A percentile compares a stretch with the other conserved stretches of the same genome.
phyloP scores from a whole-genome alignment of 2,888 invertebrate genomes.

The Metellina segmentata region DNA sequence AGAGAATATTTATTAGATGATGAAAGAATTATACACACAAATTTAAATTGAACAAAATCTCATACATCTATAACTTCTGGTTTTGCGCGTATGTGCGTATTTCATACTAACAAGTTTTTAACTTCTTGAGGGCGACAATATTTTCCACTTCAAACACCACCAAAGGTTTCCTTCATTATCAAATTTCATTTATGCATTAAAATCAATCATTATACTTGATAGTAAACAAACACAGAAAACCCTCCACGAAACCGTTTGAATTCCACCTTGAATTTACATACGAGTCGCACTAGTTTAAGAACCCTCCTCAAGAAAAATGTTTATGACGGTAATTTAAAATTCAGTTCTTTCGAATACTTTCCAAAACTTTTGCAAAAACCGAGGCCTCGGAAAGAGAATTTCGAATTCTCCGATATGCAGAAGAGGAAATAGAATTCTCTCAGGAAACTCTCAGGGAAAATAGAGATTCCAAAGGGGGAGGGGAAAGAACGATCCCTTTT shows the following conservation, averaged over 20 bases:
- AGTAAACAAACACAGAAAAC: background rate
- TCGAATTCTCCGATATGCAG: constrained; percentile 56
- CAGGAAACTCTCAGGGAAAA: constrained; percentile 56
- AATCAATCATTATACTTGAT: background rate
- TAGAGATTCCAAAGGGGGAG: constrained; percentile 56
- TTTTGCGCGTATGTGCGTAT: too few species aligned
- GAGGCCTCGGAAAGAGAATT: constrained; percentile 2
- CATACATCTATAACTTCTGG: too few species aligned
- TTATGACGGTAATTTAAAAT: constrained; percentile 49
- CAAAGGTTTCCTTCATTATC: too few species aligned
- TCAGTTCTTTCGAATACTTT: constrained; percentile 67
- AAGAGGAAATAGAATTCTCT: constrained; percentile 68
- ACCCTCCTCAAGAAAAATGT: constrained; percentile 44
- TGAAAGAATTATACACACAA: too few species aligned
- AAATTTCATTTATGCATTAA: background rate
- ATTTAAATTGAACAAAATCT: too few species aligned
- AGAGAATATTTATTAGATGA: too few species aligned
- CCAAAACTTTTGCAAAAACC: background rate
- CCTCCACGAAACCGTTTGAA: background rate
- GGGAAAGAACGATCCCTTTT: background rate
- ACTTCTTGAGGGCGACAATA: too few species aligned
- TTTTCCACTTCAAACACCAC: too few species aligned
- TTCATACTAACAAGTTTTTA: too few species aligned
- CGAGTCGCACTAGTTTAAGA: background rate
- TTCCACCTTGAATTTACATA: constrained; percentile 14